Conservation (phyloP, 2,797 vertebrate species). For the Limosa lapponica region DNA sequence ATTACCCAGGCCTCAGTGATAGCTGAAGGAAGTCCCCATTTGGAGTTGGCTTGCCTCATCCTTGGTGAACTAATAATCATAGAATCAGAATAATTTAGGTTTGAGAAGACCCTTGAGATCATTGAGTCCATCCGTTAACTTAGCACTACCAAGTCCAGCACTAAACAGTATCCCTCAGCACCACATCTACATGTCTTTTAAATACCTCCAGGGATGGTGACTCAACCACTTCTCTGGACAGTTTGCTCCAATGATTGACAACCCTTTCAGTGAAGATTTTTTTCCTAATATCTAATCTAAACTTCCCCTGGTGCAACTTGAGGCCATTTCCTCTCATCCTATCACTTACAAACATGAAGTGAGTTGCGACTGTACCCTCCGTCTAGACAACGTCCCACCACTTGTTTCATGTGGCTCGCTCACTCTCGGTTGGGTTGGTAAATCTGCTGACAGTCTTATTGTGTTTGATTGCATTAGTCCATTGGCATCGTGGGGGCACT, state of each 20-base stretch:
- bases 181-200: accelerated
- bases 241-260: background rate
- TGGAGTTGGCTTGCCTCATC: background rate
- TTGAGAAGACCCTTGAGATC: background rate
- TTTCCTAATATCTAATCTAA: background rate
- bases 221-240: background rate
- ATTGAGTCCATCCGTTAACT: background rate
- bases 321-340: background rate
- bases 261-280: background rate
- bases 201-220: background rate
- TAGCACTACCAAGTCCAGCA: background rate
- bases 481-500: background rate
- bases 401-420: accelerated
- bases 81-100: background rate
- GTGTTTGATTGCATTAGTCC: background rate
- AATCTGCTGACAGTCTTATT: background rate
- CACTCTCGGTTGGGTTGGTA: background rate
- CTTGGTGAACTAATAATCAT: background rate
- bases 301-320: background rate
- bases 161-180: background rate
- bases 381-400: background rate
- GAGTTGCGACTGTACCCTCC: background rate
- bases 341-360: background rate
- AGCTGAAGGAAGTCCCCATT: background rate
- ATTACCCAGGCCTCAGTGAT: background rate